Percentiles rank a stretch among this genome's conserved stretches.
Conservation (phyloP, 2,797 vertebrate genomes). For the Characodon lateralis region DNA sequence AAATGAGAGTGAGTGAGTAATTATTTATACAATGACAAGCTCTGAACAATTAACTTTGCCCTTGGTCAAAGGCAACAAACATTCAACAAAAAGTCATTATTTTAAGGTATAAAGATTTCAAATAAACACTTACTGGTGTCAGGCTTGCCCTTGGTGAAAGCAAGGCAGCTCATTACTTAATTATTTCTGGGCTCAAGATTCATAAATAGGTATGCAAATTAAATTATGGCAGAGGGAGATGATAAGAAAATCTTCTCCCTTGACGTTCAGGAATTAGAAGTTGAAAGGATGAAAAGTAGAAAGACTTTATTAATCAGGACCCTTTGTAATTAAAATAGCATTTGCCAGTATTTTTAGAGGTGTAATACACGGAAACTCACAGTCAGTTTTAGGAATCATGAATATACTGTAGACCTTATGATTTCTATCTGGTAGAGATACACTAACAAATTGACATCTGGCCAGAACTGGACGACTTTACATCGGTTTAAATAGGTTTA, state of each 20-base stretch:
- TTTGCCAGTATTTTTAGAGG: constrained; percentile 48
- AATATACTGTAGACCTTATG: constrained; percentile 21
- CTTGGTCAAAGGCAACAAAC: constrained; percentile 61
- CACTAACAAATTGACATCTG: neutral
- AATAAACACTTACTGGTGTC: constrained; percentile 55
- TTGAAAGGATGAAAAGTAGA: constrained; percentile 57
- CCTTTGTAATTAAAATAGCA: constrained; percentile 46
- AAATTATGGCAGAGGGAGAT: constrained; percentile 67
- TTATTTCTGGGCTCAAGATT: constrained; percentile 68
- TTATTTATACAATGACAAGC: constrained; percentile 38
- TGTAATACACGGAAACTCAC: constrained; percentile 30
- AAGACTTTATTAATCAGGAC: constrained; percentile 64
- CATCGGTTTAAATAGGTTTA: neutral
- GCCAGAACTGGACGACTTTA: neutral
- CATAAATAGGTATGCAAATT: constrained; percentile 79
- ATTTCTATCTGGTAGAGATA: neutral
- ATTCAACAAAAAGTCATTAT: constrained; percentile 60
- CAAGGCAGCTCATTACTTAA: constrained; percentile 75
- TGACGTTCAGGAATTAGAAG: constrained; percentile 59
- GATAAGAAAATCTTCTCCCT: constrained; percentile 72
- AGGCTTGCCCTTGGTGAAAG: constrained; percentile 69
- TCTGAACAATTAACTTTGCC: constrained; percentile 46
- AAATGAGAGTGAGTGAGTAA: constrained; percentile 4
- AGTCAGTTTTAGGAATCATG: constrained; percentile 28
- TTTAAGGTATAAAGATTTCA: constrained; percentile 62